Conservation (phyloP, 2,113 vertebrate genomes). For the Hyaena hyaena region DNA sequence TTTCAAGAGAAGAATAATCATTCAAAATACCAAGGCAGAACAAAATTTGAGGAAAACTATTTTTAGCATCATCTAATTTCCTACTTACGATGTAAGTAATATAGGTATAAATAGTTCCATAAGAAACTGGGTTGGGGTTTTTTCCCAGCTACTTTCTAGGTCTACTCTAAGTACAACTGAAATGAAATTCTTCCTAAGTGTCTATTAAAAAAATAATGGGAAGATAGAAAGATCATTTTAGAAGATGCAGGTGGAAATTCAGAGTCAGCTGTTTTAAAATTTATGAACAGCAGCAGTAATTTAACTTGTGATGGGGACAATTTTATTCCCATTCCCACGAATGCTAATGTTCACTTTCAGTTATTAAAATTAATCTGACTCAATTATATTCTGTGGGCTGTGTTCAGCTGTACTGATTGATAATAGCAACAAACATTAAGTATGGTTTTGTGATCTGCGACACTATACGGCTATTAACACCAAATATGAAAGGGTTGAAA, state of each 20-base stretch:
- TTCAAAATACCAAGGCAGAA: not conserved
- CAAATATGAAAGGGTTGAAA: slow-evolving; percentile 6
- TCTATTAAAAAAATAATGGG: slow-evolving; percentile 78
- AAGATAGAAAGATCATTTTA: slow-evolving; percentile 70
- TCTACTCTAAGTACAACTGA: slow-evolving; percentile 60
- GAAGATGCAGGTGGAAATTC: slow-evolving; percentile 80
- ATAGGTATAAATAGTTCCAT: slow-evolving; percentile 3
- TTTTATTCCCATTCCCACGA: slow-evolving; percentile 85
- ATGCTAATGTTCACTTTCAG: slow-evolving; percentile 84
- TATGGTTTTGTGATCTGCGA: slow-evolving; percentile 68
- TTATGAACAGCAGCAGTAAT: slow-evolving; percentile 82
- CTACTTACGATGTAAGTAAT: slow-evolving; percentile 48
- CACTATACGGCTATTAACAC: slow-evolving; percentile 30
- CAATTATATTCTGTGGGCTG: slow-evolving; percentile 83
- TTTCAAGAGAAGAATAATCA: not conserved
- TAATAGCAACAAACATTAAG: slow-evolving; percentile 82
- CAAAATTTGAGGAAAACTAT: slow-evolving; percentile 7
- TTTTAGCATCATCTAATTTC: slow-evolving; percentile 9
- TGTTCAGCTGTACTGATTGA: slow-evolving; percentile 79
- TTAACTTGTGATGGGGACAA: slow-evolving; percentile 80
- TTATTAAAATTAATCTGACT: slow-evolving; percentile 88
- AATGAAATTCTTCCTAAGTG: slow-evolving; percentile 72
- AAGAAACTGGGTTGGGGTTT: slow-evolving; percentile 32
- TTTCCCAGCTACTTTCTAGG: slow-evolving; percentile 61
- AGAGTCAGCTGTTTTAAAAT: slow-evolving; percentile 85